Evolutionary conservation across 2,113 vertebrate species (phyloP).

Genomic region (Sinocyclocheilus anshuiensis): DNA sequence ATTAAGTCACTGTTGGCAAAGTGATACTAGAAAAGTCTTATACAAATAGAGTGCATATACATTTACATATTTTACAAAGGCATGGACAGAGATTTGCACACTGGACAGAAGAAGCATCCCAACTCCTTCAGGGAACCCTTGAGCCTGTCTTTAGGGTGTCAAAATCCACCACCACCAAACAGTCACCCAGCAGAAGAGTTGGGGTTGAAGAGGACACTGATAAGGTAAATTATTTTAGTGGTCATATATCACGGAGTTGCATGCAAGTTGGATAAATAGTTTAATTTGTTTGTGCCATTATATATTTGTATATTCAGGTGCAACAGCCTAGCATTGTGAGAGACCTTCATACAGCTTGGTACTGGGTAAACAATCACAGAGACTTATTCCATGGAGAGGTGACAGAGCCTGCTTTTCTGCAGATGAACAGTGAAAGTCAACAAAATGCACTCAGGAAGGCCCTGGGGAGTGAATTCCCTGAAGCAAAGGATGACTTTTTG

Average conservation of each 20-base stretch:
- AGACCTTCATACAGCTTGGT: not conserved
- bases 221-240: not conserved
- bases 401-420: not conserved
- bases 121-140: not conserved
- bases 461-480: not conserved
- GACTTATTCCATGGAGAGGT: not conserved
- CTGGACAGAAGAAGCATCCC: constrained; percentile 13
- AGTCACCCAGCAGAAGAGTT: not conserved
- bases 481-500: not conserved
- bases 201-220: not conserved
- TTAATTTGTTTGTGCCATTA: not conserved
- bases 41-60: not conserved
- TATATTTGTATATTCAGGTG: not conserved
- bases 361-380: not conserved
- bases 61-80: not conserved
- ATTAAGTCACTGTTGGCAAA: not conserved
- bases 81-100: not conserved
- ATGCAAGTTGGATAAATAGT: not conserved
- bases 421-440: not conserved
- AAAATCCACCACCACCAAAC: not conserved
- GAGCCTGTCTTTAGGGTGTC: constrained; percentile 15
- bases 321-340: not conserved
- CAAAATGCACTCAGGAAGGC: not conserved
- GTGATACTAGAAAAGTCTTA: not conserved
- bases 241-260: not conserved